Evolutionary conservation across 37 sponge, comb jelly and placozoan species (phyloP).

Genomic region (Aphrocallistes beatrix): DNA sequence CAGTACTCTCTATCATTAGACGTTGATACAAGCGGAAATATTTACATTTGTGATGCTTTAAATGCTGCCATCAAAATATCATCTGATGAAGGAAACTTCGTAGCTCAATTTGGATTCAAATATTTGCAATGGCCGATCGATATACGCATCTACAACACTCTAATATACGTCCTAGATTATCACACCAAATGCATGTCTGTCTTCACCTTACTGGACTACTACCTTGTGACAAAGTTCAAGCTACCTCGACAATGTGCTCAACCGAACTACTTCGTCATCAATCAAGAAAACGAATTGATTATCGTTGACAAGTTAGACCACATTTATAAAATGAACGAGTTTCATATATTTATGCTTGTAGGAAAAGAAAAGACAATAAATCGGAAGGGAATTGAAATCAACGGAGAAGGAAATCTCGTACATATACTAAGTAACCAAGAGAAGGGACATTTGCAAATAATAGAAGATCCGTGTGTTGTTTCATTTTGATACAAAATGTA

Average conservation of each 20-base stretch:
- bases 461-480: slow-evolving; percentile 17
- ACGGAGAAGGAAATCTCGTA: background rate
- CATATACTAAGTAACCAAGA: background rate
- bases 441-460: background rate
- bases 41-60: background rate
- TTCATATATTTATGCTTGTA: background rate
- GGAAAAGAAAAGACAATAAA: too few relatives aligned
- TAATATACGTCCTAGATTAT: background rate
- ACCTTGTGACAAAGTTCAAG: background rate
- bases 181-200: background rate
- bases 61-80: background rate
- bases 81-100: background rate
- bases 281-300: background rate
- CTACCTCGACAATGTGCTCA: background rate
- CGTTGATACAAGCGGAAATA: background rate
- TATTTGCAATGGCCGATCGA: background rate
- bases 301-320: background rate
- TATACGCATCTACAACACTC: background rate
- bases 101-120: background rate
- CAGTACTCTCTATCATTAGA: background rate
- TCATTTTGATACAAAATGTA: too few relatives aligned
- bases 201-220: background rate
- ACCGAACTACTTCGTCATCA: background rate
- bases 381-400: slow-evolving; percentile 1
- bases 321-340: background rate